phyloP scores from a whole-genome alignment of 2,888 invertebrate species.

The Pristionchus arcanus region DNA sequence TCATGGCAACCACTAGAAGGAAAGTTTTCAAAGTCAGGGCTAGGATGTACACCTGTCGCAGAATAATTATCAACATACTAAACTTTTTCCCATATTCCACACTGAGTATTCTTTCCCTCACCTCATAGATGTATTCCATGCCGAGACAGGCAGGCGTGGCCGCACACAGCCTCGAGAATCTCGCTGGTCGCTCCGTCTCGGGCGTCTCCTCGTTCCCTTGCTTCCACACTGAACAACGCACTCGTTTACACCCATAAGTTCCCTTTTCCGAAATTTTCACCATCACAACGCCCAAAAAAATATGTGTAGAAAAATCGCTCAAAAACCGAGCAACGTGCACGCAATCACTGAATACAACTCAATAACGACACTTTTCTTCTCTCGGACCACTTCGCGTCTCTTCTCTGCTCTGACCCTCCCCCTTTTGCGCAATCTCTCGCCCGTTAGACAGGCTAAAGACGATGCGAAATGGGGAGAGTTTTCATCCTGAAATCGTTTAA shows the following conservation, averaged over 20 bases:
- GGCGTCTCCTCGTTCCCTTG: conserved; percentile 54
- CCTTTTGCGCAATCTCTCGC: not conserved
- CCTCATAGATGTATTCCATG: conserved; percentile 53
- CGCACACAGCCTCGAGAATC: conserved; percentile 58
- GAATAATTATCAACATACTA: no score
- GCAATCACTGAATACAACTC: not conserved
- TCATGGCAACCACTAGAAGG: no score
- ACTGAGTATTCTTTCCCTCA: no score
- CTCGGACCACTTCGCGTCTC: not conserved
- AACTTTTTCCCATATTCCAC: not conserved
- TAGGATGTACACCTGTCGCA: no score
- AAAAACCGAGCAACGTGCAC: not conserved
- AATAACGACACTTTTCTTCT: not conserved
- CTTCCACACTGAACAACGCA: conserved; percentile 43
- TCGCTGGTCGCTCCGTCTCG: conserved; percentile 42
- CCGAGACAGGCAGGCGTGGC: conserved; percentile 55
- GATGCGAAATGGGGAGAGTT: not conserved
- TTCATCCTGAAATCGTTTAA: not conserved
- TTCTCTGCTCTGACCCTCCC: not conserved
- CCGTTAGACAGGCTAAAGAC: not conserved
- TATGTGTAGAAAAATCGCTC: not conserved
- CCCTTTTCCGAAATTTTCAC: not conserved
- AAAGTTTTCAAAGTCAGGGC: no score
- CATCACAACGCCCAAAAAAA: not conserved
- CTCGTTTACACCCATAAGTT: not conserved